These are phyloP conservation scores for Trachelus stipa DNA, from an alignment of 2,888 invertebrate species.

Conservation along the genomic window DNA sequence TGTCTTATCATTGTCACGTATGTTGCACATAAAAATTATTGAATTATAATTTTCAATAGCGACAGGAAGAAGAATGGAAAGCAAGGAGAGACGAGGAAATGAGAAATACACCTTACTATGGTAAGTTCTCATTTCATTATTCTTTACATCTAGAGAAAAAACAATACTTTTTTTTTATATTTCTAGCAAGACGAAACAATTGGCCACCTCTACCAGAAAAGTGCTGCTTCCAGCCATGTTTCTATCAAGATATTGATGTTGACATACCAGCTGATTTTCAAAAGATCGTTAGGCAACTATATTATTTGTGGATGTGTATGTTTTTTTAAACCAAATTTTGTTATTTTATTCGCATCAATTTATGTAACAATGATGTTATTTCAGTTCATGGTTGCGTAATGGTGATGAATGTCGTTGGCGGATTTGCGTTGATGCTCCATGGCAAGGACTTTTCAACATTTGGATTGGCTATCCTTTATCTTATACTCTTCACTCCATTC, in stretches of 20 bases:
- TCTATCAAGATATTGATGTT: conserved; percentile 99
- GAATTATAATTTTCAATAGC: conserved; percentile 70
- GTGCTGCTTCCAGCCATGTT: conserved; percentile 96
- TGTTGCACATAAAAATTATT: not conserved
- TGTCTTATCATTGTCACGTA: conserved; percentile 5
- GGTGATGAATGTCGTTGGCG: conserved; percentile 87
- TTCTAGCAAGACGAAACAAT: conserved; percentile 84
- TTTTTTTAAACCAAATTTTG: conserved; percentile 50
- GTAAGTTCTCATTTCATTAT: conserved; percentile 46
- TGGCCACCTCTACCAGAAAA: conserved; percentile 98
- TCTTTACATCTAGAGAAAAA: not conserved
- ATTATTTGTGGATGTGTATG: conserved; percentile 98
- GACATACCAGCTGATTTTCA: conserved; percentile 99
- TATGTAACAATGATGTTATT: conserved; percentile 59
- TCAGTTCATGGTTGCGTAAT: conserved; percentile 91
- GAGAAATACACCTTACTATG: conserved; percentile 69
- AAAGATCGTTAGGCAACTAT: conserved; percentile 92
- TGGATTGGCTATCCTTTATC: conserved; percentile 89
- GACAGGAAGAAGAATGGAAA: conserved; percentile 93
- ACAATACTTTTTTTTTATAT: conserved; percentile 20
- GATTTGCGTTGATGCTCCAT: conserved; percentile 80
- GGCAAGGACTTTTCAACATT: conserved; percentile 77
- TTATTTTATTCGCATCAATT: conserved; percentile 10
- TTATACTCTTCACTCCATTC: conserved; percentile 92
- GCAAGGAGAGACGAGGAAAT: conserved; percentile 68